Evolutionary conservation across 2,888 invertebrate genomes (phyloP), one percentile per base, ranked within the genome.

Genomic region (Tenodera sinensis): DNA sequence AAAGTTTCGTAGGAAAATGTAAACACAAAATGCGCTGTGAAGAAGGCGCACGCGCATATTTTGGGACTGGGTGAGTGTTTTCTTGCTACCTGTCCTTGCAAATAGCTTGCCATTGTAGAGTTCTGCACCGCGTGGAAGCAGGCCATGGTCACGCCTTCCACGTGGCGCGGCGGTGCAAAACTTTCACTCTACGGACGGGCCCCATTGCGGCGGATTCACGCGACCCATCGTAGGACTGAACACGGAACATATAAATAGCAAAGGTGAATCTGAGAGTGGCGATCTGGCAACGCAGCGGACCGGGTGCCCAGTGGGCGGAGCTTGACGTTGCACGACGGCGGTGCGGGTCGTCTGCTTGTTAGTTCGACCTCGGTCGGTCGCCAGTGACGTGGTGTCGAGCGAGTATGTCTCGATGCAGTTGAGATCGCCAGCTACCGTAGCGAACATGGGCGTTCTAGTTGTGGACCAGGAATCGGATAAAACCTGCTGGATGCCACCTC

Each of bases 131-230:
- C 28, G 28, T 83, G 83, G 28, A 83, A 83, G 28, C 83, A 28
- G 83, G 83, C 83, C 83, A 83, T 34, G 83, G 91, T 91, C 92
- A 92, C 91, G 92, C 93, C 92, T 92, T 93, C 93, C 93, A 93
- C 93, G 93, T 93, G 94, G 93, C 93, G 93, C 94, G 20, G 85
- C 88, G 89, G 71, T 71, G 84, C 28, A 83, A 28, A 30, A 83
- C 84, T 83, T 34, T 83, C 84, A 88, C 89, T 86, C 86, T n/a
- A n/a, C n/a, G n/a, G 89, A 89, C 88, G 83, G 88, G 87, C 87
- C 34, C 82, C 71, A 83, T 84, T 71, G 14, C 86, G 88, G 30
- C 83, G 88, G 71, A 88, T 81, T 84, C 82, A 89, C 88, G 47
- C 27, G 42, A 83, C 12, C 83, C 92, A 91, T 91, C 91, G 91